phyloP scores from a whole-genome alignment of 2,888 invertebrate genomes.

The Nudaria mundana region DNA sequence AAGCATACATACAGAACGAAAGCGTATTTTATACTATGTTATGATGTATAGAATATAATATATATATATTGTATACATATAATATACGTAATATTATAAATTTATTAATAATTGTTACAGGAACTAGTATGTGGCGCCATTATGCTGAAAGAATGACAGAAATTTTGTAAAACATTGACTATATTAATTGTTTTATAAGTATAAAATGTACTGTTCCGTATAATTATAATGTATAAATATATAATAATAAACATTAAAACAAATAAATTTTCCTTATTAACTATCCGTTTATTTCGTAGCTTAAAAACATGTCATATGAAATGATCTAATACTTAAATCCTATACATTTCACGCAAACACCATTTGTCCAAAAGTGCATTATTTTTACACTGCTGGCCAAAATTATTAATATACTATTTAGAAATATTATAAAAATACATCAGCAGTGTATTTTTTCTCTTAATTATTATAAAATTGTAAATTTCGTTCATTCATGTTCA shows the following conservation, averaged over 20 bases:
- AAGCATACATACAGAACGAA: too few relatives aligned
- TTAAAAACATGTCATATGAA: conserved; percentile 43
- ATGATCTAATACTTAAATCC: conserved; percentile 31
- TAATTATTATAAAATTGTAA: too few relatives aligned
- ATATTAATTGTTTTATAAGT: background rate
- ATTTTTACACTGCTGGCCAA: conserved; percentile 29
- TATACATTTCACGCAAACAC: conserved; percentile 30
- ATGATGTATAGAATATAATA: too few relatives aligned
- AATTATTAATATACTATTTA: conserved; percentile 6
- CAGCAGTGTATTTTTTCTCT: too few relatives aligned
- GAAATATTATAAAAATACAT: conserved; percentile 9
- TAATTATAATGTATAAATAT: background rate
- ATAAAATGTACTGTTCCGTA: too few relatives aligned
- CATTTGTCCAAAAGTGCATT: conserved; percentile 23
- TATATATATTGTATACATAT: too few relatives aligned
- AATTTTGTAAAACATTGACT: too few relatives aligned
- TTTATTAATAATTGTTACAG: conserved; percentile 50
- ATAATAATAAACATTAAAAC: conserved; percentile 2
- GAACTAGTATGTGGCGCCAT: conserved; percentile 56
- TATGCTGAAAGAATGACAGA: conserved; percentile 63
- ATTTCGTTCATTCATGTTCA: too few relatives aligned
- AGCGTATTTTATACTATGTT: too few relatives aligned
- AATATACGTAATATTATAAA: background rate
- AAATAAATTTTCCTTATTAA: conserved; percentile 24
- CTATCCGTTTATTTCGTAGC: conserved; percentile 33